These are phyloP conservation scores for Drosophila yooni DNA, from an alignment of 2,888 invertebrate species.

Conservation along the genomic window DNA sequence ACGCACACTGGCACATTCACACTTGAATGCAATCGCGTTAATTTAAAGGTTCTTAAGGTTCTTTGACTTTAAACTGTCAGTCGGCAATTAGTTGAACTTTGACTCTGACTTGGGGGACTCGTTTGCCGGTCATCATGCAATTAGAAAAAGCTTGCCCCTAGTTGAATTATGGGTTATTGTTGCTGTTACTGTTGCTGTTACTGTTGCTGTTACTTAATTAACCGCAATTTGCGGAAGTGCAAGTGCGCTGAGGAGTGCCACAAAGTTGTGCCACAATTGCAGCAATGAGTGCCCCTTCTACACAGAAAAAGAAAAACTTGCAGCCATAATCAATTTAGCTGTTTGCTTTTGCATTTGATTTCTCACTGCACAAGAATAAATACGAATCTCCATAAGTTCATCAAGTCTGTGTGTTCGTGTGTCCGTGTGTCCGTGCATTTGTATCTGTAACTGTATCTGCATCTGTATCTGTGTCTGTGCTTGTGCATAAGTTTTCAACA, in stretches of 20 bases:
- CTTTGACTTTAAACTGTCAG: constrained; percentile 67
- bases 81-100: constrained; percentile 72
- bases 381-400: constrained; percentile 32
- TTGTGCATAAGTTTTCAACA: constrained; percentile 36
- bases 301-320: constrained; percentile 25
- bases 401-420: constrained; percentile 12
- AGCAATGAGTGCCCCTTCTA: background rate
- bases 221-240: constrained; percentile 65
- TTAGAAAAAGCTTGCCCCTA: constrained; percentile 54
- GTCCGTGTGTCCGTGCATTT: background rate
- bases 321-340: constrained; percentile 72
- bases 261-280: constrained; percentile 30
- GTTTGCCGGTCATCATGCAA: constrained; percentile 47
- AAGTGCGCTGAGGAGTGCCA: constrained; percentile 29
- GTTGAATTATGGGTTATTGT: constrained; percentile 55
- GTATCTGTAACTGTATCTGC: constrained; percentile 41
- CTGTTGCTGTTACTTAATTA: constrained; percentile 60
- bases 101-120: constrained; percentile 57
- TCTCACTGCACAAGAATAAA: constrained; percentile 53
- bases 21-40: constrained; percentile 27
- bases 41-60: constrained; percentile 74
- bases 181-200: constrained; percentile 25
- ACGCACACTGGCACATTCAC: background rate
- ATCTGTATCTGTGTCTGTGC: constrained; percentile 7
- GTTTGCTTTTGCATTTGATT: constrained; percentile 69